Conservation (phyloP, 1,140 invertebrate species). For the Diachasmimorpha longicaudata region DNA sequence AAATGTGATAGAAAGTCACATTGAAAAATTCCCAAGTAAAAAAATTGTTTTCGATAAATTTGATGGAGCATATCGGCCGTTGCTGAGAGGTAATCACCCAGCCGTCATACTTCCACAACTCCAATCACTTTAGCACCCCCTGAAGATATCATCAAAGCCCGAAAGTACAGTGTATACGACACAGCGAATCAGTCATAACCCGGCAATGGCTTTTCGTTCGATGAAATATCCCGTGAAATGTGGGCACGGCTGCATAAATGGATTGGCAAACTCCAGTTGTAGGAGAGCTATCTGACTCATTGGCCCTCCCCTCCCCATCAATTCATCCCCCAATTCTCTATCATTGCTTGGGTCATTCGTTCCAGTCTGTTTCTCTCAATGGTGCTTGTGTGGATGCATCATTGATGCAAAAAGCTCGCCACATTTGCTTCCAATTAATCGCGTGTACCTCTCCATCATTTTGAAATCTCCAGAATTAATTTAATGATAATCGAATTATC, state of each 20-base stretch:
- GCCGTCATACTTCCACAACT: no score
- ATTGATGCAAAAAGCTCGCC: not conserved
- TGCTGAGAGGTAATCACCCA: no score
- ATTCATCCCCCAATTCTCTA: not conserved
- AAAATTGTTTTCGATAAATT: no score
- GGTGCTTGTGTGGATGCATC: slow-evolving; percentile 8
- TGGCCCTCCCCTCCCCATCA: not conserved
- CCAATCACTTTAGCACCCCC: no score
- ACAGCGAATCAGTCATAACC: slow-evolving; percentile 11
- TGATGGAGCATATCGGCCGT: no score
- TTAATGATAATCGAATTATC: no score
- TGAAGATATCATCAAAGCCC: no score
- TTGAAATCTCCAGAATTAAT: not conserved
- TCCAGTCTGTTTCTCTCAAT: slow-evolving; percentile 25
- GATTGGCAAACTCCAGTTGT: slow-evolving; percentile 37
- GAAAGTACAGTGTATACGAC: no score
- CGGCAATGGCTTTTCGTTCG: slow-evolving; percentile 30
- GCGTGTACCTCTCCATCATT: not conserved
- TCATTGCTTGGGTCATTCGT: slow-evolving; percentile 4
- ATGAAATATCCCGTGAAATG: slow-evolving; percentile 46
- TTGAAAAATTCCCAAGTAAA: no score
- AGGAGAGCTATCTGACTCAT: not conserved
- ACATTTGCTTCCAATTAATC: not conserved
- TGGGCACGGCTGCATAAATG: slow-evolving; percentile 43
- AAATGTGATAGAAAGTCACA: no score